Percentiles rank a stretch among this genome's conserved stretches.
phyloP scores from a whole-genome alignment of 2,113 vertebrate genomes.

The Oophaga pumilio region DNA sequence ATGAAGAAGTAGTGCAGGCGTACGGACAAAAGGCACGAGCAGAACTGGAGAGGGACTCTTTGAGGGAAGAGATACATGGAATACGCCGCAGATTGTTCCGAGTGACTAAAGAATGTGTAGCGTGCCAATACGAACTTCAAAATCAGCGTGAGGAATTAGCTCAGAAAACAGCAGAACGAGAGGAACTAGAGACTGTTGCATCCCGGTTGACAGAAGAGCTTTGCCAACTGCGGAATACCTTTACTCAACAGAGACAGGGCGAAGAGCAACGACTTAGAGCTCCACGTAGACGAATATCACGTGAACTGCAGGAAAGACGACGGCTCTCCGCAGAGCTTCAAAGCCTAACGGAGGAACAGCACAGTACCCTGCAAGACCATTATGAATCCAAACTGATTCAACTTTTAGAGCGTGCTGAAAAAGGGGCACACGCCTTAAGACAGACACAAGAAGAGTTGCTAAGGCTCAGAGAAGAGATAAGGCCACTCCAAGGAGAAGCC shows the following conservation, averaged over 20 bases:
- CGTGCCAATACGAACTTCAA: slow-evolving; percentile 81
- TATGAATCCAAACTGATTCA: slow-evolving; percentile 85
- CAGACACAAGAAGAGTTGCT: slow-evolving; percentile 80
- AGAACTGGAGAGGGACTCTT: slow-evolving; percentile 82
- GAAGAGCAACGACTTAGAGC: slow-evolving; percentile 69
- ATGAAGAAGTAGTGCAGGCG: slow-evolving; percentile 77
- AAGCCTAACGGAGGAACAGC: slow-evolving; percentile 80
- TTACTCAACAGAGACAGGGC: slow-evolving; percentile 74
- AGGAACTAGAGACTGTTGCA: slow-evolving; percentile 74
- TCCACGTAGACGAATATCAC: slow-evolving; percentile 68
- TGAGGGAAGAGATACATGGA: slow-evolving; percentile 79
- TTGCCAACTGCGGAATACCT: slow-evolving; percentile 72
- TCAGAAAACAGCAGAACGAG: slow-evolving; percentile 70
- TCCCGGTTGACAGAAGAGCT: slow-evolving; percentile 78
- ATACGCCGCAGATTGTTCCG: slow-evolving; percentile 84
- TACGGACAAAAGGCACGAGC: slow-evolving; percentile 79
- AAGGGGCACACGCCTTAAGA: slow-evolving; percentile 72
- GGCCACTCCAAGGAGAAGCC: slow-evolving; percentile 80
- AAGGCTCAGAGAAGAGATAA: slow-evolving; percentile 77
- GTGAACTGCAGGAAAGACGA: slow-evolving; percentile 78
- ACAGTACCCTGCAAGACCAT: slow-evolving; percentile 82
- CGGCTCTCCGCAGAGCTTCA: slow-evolving; percentile 82
- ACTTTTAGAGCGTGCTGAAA: slow-evolving; percentile 82
- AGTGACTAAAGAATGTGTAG: slow-evolving; percentile 82
- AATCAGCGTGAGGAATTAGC: slow-evolving; percentile 77